Conservation (phyloP, 2,113 vertebrate genomes). For the Syngnathus floridae region DNA sequence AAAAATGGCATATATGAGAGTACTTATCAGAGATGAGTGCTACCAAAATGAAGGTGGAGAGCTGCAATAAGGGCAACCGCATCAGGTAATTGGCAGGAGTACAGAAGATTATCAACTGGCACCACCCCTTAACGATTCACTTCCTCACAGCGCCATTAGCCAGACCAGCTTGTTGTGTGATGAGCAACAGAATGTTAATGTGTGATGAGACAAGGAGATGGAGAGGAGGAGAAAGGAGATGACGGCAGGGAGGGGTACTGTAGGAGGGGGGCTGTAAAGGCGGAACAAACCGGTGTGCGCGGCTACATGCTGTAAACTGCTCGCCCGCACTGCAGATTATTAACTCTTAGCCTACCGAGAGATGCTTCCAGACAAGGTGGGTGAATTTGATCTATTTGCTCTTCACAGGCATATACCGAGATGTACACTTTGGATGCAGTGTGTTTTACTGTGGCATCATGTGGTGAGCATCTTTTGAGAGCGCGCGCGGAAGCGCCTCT, state of each 20-base stretch:
- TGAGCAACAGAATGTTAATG: slow-evolving; percentile 29
- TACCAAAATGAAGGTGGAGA: background rate
- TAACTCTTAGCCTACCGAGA: slow-evolving; percentile 66
- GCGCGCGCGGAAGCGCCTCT: slow-evolving; percentile 10
- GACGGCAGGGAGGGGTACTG: slow-evolving; percentile 20
- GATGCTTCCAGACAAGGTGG: slow-evolving; percentile 61
- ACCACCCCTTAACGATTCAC: background rate
- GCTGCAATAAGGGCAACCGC: background rate
- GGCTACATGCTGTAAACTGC: slow-evolving; percentile 71
- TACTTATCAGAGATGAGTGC: background rate
- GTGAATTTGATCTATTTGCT: slow-evolving; percentile 37
- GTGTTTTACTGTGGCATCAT: background rate
- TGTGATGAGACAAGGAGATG: slow-evolving; percentile 44
- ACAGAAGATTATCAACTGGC: background rate
- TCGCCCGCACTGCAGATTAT: slow-evolving; percentile 78
- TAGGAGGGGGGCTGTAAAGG: slow-evolving; percentile 36
- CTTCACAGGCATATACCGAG: background rate
- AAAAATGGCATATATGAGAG: background rate
- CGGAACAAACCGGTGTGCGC: slow-evolving; percentile 76
- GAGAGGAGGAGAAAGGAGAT: slow-evolving; percentile 18
- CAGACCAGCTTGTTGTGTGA: slow-evolving; percentile 7
- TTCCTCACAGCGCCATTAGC: background rate
- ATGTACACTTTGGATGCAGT: background rate
- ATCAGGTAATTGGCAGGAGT: background rate
- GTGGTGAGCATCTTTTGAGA: slow-evolving; percentile 11